Evolutionary conservation across 2,113 vertebrate genomes (phyloP).

Genomic region (Eleginops maclovinus): DNA sequence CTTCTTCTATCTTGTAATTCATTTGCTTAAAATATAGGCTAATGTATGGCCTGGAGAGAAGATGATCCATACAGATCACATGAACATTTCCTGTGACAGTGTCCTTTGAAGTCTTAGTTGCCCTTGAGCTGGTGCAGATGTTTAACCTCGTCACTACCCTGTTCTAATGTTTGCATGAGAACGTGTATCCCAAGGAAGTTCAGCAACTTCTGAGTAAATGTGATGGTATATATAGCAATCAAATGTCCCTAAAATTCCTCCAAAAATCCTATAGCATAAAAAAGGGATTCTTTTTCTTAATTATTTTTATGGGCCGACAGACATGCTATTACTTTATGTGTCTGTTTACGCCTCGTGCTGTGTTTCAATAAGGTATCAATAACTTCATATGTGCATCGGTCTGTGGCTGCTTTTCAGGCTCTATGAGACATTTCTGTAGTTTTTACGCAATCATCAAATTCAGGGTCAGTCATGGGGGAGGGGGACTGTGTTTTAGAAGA

Average conservation of each 20-base stretch:
- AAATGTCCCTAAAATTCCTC: conserved; percentile 10
- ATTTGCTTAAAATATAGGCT: not conserved
- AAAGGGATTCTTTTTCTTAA: too few relatives aligned
- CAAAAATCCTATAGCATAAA: not conserved
- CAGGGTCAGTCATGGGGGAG: not conserved
- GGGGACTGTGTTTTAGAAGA: not conserved
- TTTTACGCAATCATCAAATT: not conserved
- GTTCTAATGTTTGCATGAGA: not conserved
- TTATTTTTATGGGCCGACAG: too few relatives aligned
- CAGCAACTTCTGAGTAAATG: not conserved
- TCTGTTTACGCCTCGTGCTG: too few relatives aligned
- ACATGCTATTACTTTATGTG: too few relatives aligned
- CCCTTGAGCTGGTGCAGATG: conserved; percentile 12
- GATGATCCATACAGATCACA: conserved; percentile 12
- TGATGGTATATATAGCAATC: too few relatives aligned
- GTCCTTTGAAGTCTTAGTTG: conserved; percentile 6
- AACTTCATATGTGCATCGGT: too few relatives aligned
- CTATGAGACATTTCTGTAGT: too few relatives aligned
- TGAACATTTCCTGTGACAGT: conserved; percentile 2
- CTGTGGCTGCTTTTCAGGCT: too few relatives aligned
- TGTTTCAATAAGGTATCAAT: too few relatives aligned
- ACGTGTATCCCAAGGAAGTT: not conserved
- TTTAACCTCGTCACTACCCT: not conserved
- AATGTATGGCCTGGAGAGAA: not conserved
- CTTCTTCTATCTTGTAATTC: too few relatives aligned